phyloP scores from a whole-genome alignment of 2,888 invertebrate genomes.

The Agriopis marginaria region DNA sequence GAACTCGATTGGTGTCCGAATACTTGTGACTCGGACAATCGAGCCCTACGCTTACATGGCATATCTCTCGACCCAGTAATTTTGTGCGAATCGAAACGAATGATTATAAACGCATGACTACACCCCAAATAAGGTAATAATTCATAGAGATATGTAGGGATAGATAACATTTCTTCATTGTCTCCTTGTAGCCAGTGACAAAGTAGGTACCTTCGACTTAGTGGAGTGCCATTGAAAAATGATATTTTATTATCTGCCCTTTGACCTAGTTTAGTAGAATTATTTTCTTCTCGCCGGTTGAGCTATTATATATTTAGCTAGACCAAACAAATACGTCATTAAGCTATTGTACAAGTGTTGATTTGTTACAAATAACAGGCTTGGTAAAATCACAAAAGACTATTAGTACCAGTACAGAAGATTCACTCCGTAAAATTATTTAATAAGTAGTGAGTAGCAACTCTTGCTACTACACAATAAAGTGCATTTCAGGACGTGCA shows the following conservation, averaged over 20 bases:
- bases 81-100: constrained; percentile 25
- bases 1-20: constrained; percentile 1
- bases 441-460: too few species aligned
- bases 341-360: too few species aligned
- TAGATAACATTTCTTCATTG: constrained; percentile 27
- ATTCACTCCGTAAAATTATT: too few species aligned
- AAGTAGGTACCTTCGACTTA: constrained; percentile 3
- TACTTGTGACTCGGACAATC: not conserved
- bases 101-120: constrained; percentile 33
- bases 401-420: too few species aligned
- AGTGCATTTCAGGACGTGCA: too few species aligned
- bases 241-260: not conserved
- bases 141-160: constrained; percentile 20
- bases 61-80: constrained; percentile 35
- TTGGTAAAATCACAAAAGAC: too few species aligned
- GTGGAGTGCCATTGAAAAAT: constrained; percentile 18
- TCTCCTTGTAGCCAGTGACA: constrained; percentile 14
- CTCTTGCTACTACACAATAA: too few species aligned
- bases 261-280: too few species aligned
- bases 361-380: too few species aligned
- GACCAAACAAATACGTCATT: too few species aligned
- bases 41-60: constrained; percentile 21
- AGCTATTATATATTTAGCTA: too few species aligned
- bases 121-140: constrained; percentile 30
- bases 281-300: too few species aligned